phyloP scores from a whole-genome alignment of 2,113 vertebrate species.

The Gnathonemus longibarbis region DNA sequence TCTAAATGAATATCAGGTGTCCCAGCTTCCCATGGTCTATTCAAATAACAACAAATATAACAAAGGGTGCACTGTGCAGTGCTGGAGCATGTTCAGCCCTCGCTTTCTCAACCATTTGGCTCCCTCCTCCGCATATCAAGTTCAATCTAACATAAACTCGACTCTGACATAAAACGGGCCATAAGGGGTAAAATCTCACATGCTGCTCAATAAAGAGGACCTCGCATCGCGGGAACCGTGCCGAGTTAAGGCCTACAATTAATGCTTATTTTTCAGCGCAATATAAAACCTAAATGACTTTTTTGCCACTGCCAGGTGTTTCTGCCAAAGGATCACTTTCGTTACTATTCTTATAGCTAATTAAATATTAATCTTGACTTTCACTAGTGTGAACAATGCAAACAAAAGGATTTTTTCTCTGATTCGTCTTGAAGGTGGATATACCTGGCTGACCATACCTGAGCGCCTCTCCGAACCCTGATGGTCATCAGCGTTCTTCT shows the following conservation, averaged over 20 bases:
- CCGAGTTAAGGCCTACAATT: neutral
- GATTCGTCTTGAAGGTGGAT: neutral
- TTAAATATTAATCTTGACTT: neutral
- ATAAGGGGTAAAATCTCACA: conserved; percentile 5
- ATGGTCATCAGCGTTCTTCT: neutral
- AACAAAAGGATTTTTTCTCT: neutral
- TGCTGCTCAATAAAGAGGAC: neutral
- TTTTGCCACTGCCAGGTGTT: neutral
- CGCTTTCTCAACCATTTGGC: conserved; percentile 15
- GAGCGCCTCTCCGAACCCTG: neutral
- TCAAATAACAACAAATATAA: conserved; percentile 19
- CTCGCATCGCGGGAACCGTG: neutral
- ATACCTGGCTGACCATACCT: neutral
- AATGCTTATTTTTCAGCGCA: neutral
- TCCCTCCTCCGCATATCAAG: conserved; percentile 14
- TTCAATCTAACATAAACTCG: conserved; percentile 13
- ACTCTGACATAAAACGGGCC: neutral
- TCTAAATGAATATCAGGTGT: conserved; percentile 22
- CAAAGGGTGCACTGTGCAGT: conserved; percentile 13
- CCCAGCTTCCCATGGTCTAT: neutral
- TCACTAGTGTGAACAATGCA: neutral
- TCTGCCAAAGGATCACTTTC: neutral
- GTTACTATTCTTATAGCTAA: neutral
- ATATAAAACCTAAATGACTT: neutral
- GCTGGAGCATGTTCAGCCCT: conserved; percentile 7